Base-by-base conservation (phyloP, 1,140 invertebrate genomes). In the Oscheius sp. region DNA sequence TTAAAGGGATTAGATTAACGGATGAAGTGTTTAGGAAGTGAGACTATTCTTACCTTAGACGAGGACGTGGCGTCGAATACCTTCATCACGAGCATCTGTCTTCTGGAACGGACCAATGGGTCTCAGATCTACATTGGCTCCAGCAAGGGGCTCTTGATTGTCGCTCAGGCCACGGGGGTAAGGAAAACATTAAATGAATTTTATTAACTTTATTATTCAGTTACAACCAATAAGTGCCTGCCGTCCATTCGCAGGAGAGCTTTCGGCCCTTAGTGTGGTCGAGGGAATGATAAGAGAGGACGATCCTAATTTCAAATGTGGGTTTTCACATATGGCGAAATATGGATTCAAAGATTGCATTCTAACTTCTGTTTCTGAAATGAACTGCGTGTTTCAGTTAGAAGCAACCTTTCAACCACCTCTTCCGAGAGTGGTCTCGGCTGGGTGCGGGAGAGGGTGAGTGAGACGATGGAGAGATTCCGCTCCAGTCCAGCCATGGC, bases 111-210 rank as follows among this genome's bases (percentile, higher is more conserved):
- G 65, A 89, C 90, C 71, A 20, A 63, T 31, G 58, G 55, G 34
- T 70, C 77, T 23, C 83, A 85, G 63, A 85, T 94, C 7, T 94
- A 93, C 82, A 90, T 93, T 64, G 93, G 93, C 38, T 95, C 93
- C 1, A 92, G 91, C 1, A 93, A 92, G 91, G 93, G 93, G 7
- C 94, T 93, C 82, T 87, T 95, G 35, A 91, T 95, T 23, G 91
- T 95, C 0, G 92, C 91, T 1, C 92, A 93, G 84, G 88, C 90
- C 36, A 87, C 88, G 49, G 89, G 91, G 2, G 86, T 75, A 49
- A 42, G 34, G n/a, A 46, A 74, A 38, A 13, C 23, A 13, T 31
- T 52, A 31, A 68, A 34, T n/a, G n/a, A 4, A 13, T 76, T 42
- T 15, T n/a, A 28, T 29, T 62, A 15, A 23, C 29, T 55, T 20